Conservation (phyloP, 2,113 vertebrate genomes). For the Rhizomys pruinosus region DNA sequence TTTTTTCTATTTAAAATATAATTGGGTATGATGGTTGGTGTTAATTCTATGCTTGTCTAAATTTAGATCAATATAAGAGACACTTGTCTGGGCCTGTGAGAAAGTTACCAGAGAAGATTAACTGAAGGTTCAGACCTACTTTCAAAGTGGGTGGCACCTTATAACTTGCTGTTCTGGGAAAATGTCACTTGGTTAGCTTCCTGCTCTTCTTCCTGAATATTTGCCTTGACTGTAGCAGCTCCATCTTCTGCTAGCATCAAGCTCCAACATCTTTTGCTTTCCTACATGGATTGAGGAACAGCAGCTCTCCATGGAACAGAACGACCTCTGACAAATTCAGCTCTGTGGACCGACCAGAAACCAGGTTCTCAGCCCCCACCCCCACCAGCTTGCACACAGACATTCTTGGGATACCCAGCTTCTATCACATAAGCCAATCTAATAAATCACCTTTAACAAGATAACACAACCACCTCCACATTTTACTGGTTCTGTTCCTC, state of each 20-base stretch:
- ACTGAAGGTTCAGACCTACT: not conserved
- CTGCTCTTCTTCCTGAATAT: not conserved
- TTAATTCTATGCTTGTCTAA: not conserved
- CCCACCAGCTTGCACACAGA: not conserved
- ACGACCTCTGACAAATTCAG: not conserved
- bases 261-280: too few relatives aligned
- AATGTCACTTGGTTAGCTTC: not conserved
- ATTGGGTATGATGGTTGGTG: not conserved
- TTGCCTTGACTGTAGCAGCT: not conserved
- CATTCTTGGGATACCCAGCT: too few relatives aligned
- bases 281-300: not conserved
- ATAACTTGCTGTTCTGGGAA: not conserved
- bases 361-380: not conserved
- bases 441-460: not conserved
- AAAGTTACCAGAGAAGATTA: not conserved
- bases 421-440: not conserved
- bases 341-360: not conserved
- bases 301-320: not conserved
- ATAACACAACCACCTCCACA: not conserved
- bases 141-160: not conserved
- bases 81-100: not conserved
- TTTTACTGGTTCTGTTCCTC: not conserved
- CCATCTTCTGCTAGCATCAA: not conserved
- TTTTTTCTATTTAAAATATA: constrained; percentile 20
- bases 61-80: not conserved